Conservation (phyloP, 2,797 vertebrate genomes). For the Natrix natrix region DNA sequence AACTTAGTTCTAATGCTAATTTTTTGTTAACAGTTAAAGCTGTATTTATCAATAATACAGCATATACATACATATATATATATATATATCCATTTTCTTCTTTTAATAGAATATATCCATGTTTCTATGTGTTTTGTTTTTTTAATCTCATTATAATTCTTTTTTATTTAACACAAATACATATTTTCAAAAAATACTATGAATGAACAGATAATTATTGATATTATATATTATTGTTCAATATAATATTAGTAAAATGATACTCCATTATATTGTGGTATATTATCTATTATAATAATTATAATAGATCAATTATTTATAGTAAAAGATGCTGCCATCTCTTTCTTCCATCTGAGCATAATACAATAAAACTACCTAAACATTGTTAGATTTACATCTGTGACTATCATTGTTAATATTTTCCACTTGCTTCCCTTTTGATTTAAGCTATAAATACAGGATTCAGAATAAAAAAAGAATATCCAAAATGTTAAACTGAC, state of each 20-base stretch:
- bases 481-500: neutral
- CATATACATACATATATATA: neutral
- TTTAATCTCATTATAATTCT: neutral
- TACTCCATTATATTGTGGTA: neutral
- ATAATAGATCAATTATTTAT: neutral
- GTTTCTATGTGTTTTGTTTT: neutral
- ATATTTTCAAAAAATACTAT: neutral
- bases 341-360: neutral
- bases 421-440: neutral
- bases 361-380: neutral
- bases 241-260: neutral
- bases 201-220: neutral
- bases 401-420: neutral
- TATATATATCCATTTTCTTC: neutral
- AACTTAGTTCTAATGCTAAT: neutral
- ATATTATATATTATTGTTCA: neutral
- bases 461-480: neutral
- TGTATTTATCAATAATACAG: neutral
- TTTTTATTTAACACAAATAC: neutral
- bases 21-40: neutral
- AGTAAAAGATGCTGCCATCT: neutral
- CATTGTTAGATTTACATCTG: neutral
- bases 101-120: neutral
- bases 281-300: neutral
- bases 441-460: neutral